Conservation (phyloP, 2,113 vertebrate species). For the Xiphias gladius region DNA sequence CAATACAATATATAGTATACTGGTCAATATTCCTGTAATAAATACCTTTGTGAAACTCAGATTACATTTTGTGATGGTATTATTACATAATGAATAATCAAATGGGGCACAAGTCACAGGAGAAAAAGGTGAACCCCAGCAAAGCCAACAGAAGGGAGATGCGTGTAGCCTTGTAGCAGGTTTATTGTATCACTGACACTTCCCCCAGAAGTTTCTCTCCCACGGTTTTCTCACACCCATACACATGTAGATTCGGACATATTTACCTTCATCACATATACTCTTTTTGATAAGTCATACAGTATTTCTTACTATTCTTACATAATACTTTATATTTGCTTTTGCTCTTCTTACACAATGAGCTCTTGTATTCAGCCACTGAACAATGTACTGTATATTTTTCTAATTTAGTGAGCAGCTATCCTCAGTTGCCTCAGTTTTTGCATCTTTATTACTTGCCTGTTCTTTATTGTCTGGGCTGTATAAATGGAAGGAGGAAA, state of each 20-base stretch:
- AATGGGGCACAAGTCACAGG: not conserved
- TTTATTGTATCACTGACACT: not conserved
- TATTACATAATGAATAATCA: not conserved
- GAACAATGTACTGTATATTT: not conserved
- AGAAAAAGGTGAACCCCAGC: not conserved
- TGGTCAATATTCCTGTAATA: not conserved
- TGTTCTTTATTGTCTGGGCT: not conserved
- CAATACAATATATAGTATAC: not conserved
- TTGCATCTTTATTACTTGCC: constrained; percentile 16
- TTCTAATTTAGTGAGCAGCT: not conserved
- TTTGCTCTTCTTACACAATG: not conserved
- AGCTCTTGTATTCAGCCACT: not conserved
- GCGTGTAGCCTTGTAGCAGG: not conserved
- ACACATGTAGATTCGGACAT: not conserved
- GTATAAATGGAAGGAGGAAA: constrained; percentile 7
- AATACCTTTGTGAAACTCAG: not conserved
- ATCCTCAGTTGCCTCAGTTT: not conserved
- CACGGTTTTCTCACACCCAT: not conserved
- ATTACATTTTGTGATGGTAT: too few species aligned
- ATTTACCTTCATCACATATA: not conserved
- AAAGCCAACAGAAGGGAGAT: not conserved
- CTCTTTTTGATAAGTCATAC: not conserved
- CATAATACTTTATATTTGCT: too few species aligned
- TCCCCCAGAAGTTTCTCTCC: not conserved
- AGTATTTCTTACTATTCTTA: not conserved